Evolutionary conservation across 2,888 invertebrate species (phyloP).

Genomic region (Gymnosoma rotundatum): DNA sequence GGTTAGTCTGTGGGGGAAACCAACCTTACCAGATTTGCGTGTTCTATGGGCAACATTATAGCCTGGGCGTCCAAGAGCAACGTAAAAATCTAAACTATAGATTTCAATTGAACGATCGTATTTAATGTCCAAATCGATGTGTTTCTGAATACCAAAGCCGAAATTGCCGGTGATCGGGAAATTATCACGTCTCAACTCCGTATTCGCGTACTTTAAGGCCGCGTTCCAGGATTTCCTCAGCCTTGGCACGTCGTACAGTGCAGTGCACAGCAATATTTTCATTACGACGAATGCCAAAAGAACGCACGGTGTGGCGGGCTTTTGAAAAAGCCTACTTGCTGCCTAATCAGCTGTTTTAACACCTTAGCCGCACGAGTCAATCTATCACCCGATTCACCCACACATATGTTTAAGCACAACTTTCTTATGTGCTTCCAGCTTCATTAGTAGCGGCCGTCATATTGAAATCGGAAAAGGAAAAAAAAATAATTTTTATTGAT

Average conservation of each 20-base stretch:
- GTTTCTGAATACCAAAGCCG: constrained; percentile 99
- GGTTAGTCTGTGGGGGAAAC: constrained; percentile 94
- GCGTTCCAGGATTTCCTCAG: constrained; percentile 99
- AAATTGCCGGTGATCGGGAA: constrained; percentile 99
- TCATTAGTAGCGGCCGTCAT: constrained; percentile 81
- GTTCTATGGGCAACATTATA: constrained; percentile 98
- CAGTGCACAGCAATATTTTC: constrained; percentile 99
- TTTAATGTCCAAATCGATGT: constrained; percentile 99
- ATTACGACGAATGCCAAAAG: constrained; percentile 99
- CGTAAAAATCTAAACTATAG: constrained; percentile 99
- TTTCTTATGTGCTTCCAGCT: constrained; percentile 92
- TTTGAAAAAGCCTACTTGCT: constrained; percentile 99
- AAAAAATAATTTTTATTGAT: too few species aligned
- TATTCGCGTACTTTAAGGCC: constrained; percentile 99
- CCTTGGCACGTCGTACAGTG: constrained; percentile 99
- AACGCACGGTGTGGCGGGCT: constrained; percentile 98
- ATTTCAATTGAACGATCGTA: constrained; percentile 99
- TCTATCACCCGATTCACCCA: constrained; percentile 99
- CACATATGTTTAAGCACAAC: constrained; percentile 97
- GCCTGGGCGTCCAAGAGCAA: constrained; percentile 98
- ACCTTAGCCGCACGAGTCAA: constrained; percentile 96
- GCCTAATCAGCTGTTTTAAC: constrained; percentile 99
- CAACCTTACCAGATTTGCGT: constrained; percentile 96
- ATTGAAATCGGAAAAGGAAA: constrained; percentile 69
- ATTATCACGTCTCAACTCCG: constrained; percentile 98